Conservation (phyloP, 1,140 invertebrate species). For the Drosophila setifemur region DNA sequence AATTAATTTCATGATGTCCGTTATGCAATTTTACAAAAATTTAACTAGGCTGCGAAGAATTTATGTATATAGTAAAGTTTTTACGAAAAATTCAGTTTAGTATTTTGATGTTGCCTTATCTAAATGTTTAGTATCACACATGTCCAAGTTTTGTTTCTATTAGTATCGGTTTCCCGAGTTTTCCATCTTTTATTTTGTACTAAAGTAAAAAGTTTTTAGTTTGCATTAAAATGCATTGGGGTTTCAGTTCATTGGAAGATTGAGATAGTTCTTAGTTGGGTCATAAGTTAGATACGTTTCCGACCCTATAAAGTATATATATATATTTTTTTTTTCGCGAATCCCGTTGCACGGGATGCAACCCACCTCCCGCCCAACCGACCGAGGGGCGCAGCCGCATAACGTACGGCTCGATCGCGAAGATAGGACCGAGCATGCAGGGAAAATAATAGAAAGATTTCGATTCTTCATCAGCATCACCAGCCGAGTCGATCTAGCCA, state of each 20-base stretch:
- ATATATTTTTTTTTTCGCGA: too few relatives aligned
- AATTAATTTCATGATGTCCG: slow-evolving; percentile 54
- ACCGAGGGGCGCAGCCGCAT: too few relatives aligned
- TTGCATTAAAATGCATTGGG: slow-evolving; percentile 31
- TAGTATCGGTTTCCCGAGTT: slow-evolving; percentile 5
- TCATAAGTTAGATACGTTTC: slow-evolving; percentile 34
- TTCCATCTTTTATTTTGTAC: slow-evolving; percentile 47
- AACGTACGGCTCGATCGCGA: too few relatives aligned
- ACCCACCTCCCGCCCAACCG: too few relatives aligned
- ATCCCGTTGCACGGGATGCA: too few relatives aligned
- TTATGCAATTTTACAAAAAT: slow-evolving; percentile 39
- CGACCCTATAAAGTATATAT: too few relatives aligned
- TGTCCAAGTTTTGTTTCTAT: slow-evolving; percentile 54
- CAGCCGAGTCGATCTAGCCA: too few relatives aligned
- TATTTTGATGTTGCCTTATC: slow-evolving; percentile 56
- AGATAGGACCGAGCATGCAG: too few relatives aligned
- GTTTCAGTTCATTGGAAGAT: slow-evolving; percentile 60
- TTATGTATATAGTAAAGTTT: slow-evolving; percentile 20
- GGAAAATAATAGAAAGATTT: too few relatives aligned
- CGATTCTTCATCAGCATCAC: too few relatives aligned
- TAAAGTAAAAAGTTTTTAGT: slow-evolving; percentile 51
- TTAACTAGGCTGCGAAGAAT: slow-evolving; percentile 27
- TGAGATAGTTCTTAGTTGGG: slow-evolving; percentile 41
- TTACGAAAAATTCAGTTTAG: slow-evolving; percentile 39
- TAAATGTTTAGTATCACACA: slow-evolving; percentile 77